Evolutionary conservation across 2,888 invertebrate species (phyloP).

Genomic region (Aproaerema taeniolella): DNA sequence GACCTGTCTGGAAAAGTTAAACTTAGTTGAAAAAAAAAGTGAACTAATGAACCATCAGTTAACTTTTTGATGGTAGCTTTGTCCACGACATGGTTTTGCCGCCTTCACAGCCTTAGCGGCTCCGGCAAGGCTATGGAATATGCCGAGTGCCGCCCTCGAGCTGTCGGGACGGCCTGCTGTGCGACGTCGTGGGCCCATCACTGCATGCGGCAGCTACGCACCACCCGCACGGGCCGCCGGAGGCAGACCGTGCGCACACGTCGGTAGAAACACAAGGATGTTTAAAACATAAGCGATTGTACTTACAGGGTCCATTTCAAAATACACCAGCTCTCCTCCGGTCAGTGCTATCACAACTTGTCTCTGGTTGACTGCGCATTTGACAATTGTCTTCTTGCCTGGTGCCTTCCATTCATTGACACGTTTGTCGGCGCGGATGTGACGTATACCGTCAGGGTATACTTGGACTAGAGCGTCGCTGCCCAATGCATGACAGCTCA

Average conservation of each 20-base stretch:
- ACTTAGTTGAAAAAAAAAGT: background rate
- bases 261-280: constrained; percentile 43
- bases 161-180: constrained; percentile 72
- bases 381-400: constrained; percentile 96
- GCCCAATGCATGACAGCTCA: constrained; percentile 98
- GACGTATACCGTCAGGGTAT: constrained; percentile 98
- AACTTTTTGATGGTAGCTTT: constrained; percentile 31
- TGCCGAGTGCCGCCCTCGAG: constrained; percentile 78
- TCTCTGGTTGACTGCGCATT: constrained; percentile 98
- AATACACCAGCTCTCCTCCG: constrained; percentile 98
- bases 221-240: constrained; percentile 53
- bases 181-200: constrained; percentile 79
- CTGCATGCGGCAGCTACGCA: constrained; percentile 74
- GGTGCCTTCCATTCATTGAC: constrained; percentile 99
- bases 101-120: constrained; percentile 81
- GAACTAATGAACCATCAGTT: background rate
- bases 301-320: constrained; percentile 99
- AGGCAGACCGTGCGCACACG: constrained; percentile 50
- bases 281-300: too few species aligned
- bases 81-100: constrained; percentile 84
- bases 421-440: constrained; percentile 97
- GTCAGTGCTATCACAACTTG: constrained; percentile 99
- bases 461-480: constrained; percentile 99
- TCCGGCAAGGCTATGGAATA: constrained; percentile 87
- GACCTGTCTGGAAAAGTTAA: constrained; percentile 87